Evolutionary conservation across 2,888 invertebrate species (phyloP).

Genomic region (Cinara cedri): DNA sequence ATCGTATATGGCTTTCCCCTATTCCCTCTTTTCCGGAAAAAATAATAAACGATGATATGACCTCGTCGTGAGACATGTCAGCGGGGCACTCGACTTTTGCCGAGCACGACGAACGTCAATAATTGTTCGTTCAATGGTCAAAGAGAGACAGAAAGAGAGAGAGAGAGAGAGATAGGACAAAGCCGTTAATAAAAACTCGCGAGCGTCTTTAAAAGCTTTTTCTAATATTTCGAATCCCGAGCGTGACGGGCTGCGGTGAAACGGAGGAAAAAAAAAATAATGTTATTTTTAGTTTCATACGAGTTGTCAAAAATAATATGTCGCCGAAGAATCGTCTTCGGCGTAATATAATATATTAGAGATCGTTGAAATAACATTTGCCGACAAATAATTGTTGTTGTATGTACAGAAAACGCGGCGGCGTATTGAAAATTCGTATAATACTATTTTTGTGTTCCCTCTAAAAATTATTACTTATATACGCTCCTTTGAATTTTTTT

Average conservation of each 20-base stretch:
- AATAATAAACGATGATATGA: background rate
- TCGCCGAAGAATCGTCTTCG: constrained; percentile 12
- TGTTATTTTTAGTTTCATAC: constrained; percentile 42
- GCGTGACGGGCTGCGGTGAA: background rate
- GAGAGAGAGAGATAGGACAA: too few relatives aligned
- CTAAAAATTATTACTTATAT: too few relatives aligned
- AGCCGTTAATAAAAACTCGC: constrained; percentile 36
- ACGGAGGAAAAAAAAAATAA: constrained; percentile 18
- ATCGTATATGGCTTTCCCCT: too few relatives aligned
- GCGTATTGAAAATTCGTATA: background rate
- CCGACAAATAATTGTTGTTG: constrained; percentile 1
- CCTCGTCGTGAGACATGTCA: constrained; percentile 21
- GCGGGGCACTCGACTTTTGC: background rate
- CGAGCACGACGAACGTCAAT: background rate
- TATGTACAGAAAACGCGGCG: background rate
- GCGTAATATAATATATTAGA: background rate
- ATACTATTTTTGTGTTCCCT: too few relatives aligned
- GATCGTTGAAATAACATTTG: constrained; percentile 10
- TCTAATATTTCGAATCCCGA: constrained; percentile 18
- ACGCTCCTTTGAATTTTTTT: too few relatives aligned
- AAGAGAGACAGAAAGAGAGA: too few relatives aligned
- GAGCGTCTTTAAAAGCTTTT: constrained; percentile 51
- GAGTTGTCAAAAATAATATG: constrained; percentile 8
- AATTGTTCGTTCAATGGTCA: constrained; percentile 8
- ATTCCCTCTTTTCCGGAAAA: too few relatives aligned